Base-by-base conservation (phyloP, 2,113 vertebrate genomes). In the Triplophysa rosa region DNA sequence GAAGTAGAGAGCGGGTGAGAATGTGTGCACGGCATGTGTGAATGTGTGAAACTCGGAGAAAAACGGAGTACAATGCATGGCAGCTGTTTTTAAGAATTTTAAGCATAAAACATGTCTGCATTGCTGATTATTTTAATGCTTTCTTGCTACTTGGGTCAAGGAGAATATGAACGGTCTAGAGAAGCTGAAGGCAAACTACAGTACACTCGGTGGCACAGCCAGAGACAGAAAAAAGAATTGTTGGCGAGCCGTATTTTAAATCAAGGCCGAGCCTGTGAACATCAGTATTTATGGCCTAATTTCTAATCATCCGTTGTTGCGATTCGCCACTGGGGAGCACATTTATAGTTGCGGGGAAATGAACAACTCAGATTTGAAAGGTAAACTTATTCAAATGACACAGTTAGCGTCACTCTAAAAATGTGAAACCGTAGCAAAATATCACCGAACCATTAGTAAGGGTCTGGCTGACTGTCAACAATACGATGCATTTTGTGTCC, bases 381-480 rank as follows among this genome's bases (percentile, higher is more conserved):
- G 11, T 61, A 47, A 74, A 63, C 14, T 17, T 24, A 62, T 74
- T 65, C 23, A 33, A 54, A 77, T 77, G 19, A 65, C 24, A 52
- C 26, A 75, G 21, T 64, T n/a, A 24, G 7, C 2, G 42, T 63
- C 40, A 13, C 21, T 21, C 12, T 59, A 4, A 42, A 59, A 61
- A 72, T 37, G 17, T 11, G 19, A 29, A 71, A 71, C 26, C 13
- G 26, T 9, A 71, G 24, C 47, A 29, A 54, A 69, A 71, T 77
- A 52, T 65, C 19, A 54, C 40, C 26, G 33, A 77, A 23, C n/a
- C 59, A 63, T 26, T 63, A 16, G 14, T 26, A 63, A 63, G 4
- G 23, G 16, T 63, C 26, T 86, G 81, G 87, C 88, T 83, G 80
- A 84, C 82, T 88, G 82, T 82, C 81, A 85, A 82, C 86, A 67